Conservation (phyloP, 64 coral and sea anemone species). For the Porites australiensis region DNA sequence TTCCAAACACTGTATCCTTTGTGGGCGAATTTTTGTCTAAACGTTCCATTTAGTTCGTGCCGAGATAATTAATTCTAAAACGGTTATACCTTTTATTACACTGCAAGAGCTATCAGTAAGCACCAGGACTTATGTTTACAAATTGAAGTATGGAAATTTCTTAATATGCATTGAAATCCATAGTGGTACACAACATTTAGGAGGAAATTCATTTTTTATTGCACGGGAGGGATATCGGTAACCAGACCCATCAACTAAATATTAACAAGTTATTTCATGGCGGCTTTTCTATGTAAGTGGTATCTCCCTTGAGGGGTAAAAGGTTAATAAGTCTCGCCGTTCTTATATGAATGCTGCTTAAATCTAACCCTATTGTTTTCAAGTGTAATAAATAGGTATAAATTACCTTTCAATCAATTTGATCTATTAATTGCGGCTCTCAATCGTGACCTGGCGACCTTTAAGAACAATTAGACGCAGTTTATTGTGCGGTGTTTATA, state of each 20-base stretch:
- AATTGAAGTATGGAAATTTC: no score
- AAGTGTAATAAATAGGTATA: slow-evolving; percentile 97
- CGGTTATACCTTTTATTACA: not conserved
- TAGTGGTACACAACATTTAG: not conserved
- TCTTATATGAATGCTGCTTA: slow-evolving; percentile 64
- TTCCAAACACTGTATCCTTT: slow-evolving; percentile 21
- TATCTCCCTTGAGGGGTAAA: not conserved
- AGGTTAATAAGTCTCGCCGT: slow-evolving; percentile 68
- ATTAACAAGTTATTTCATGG: slow-evolving; percentile 13
- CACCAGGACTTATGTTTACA: no score
- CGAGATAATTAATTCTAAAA: slow-evolving; percentile 33
- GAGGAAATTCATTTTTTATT: not conserved
- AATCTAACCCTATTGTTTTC: slow-evolving; percentile 75
- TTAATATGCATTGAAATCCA: not conserved
- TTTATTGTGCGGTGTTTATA: slow-evolving; percentile 89
- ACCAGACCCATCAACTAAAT: not conserved
- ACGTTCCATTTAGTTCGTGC: slow-evolving; percentile 3
- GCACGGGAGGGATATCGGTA: not conserved
- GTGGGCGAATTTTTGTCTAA: not conserved
- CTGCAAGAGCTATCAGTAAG: no score
- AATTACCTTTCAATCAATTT: slow-evolving; percentile 97
- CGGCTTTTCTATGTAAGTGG: slow-evolving; percentile 3
- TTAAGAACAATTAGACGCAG: slow-evolving; percentile 89
- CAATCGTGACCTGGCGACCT: slow-evolving; percentile 78
- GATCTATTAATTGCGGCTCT: slow-evolving; percentile 96